Conservation (phyloP, 2,797 vertebrate species). For the Hyperoplus immaculatus region DNA sequence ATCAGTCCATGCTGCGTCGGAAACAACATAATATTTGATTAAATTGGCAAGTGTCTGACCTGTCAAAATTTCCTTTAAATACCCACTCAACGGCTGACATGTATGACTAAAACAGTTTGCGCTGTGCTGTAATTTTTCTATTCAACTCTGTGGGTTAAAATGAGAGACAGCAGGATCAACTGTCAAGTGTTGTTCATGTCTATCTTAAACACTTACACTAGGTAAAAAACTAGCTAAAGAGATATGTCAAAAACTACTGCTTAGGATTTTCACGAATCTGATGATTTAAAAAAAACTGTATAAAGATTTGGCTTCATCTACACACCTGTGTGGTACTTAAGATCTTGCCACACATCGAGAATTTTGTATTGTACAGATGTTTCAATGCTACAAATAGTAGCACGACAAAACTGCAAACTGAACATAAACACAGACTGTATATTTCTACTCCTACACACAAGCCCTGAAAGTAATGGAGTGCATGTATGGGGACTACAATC, state of each 20-base stretch:
- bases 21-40: constrained; percentile 34
- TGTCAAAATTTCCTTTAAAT: constrained; percentile 52
- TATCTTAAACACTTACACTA: constrained; percentile 28
- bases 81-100: constrained; percentile 43
- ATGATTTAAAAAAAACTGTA: constrained; percentile 34
- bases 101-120: constrained; percentile 48
- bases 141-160: constrained; percentile 52
- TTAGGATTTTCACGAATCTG: constrained; percentile 14
- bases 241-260: constrained; percentile 1
- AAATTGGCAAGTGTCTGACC: constrained; percentile 47
- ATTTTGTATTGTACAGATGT: constrained; percentile 44
- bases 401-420: constrained; percentile 8
- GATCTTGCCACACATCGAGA: constrained; percentile 9
- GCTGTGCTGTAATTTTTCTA: constrained; percentile 37
- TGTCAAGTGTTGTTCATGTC: constrained; percentile 31
- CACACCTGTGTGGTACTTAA: constrained; percentile 41
- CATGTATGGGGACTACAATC: not conserved
- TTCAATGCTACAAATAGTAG: constrained; percentile 25
- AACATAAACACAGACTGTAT: constrained; percentile 2
- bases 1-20: constrained; percentile 10
- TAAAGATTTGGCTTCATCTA: constrained; percentile 34
- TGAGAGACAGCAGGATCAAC: constrained; percentile 25
- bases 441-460: not conserved
- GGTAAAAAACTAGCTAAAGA: constrained; percentile 6
- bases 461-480: not conserved